These are phyloP conservation scores for Serranus cabrilla DNA, from an alignment of 2,797 vertebrate species.

Conservation along the genomic window DNA sequence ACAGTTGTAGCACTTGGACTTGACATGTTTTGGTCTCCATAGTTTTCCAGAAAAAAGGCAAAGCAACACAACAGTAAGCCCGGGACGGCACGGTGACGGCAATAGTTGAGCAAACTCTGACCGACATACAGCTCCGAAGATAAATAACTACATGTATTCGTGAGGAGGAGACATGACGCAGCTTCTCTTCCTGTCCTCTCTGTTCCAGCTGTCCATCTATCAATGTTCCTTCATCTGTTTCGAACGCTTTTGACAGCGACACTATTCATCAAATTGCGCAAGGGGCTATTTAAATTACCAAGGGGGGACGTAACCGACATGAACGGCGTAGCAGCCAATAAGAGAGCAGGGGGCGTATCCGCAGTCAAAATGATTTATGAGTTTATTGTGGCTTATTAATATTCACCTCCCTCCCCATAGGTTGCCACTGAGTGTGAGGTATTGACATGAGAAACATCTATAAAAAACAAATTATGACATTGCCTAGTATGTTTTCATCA, in stretches of 20 bases:
- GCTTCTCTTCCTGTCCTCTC: constrained; percentile 11
- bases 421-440: background rate
- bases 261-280: constrained; percentile 75
- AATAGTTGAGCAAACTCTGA: constrained; percentile 61
- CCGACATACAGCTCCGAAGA: constrained; percentile 35
- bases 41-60: background rate
- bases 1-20: constrained; percentile 26
- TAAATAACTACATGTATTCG: background rate
- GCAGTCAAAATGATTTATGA: constrained; percentile 80
- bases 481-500: background rate
- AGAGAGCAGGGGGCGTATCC: constrained; percentile 67
- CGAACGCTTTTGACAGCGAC: constrained; percentile 67
- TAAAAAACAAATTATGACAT: background rate
- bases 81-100: constrained; percentile 16
- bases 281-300: constrained; percentile 75
- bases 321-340: constrained; percentile 71
- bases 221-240: constrained; percentile 3
- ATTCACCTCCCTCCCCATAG: constrained; percentile 26
- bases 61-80: constrained; percentile 14
- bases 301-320: constrained; percentile 51
- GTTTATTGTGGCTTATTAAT: constrained; percentile 67
- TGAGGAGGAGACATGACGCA: constrained; percentile 45
- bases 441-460: constrained; percentile 21
- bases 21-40: constrained; percentile 42
- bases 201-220: constrained; percentile 25